Evolutionary conservation across 2,113 vertebrate species (phyloP), one percentile per base, ranked within the genome.

Genomic region (Acanthochromis polyacanthus): DNA sequence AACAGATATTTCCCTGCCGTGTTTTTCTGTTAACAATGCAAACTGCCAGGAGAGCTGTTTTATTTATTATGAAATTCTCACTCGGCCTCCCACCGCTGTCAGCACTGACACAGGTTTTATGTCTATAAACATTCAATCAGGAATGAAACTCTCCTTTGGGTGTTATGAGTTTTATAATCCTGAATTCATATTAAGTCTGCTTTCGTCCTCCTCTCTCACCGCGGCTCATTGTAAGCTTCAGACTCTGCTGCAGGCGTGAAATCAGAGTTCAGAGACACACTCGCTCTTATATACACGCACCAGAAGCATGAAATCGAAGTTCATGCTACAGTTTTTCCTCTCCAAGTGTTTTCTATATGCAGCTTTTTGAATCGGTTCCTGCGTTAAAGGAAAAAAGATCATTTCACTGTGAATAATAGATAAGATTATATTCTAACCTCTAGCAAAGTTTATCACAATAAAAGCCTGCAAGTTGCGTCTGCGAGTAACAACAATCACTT

Each of bases 101-200:
- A 70, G 75, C 55, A 62, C 74, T 52, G 53, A 80, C 69, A 75
- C 56, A 68, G 53, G 66, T 71, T 72, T 83, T 82, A 75, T 81
- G 61, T 80, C 84, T 81, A 69, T 84, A 84, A 82, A 87, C 79
- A 84, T 82, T 89, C 67, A 73, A 65, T 84, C 84, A 74, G 59
- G 63, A 70, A 57, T 22, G 43, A 85, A 87, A 76, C 62, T 65
- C 71, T 83, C 63, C 71, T 79, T 66, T 3, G 45, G 48, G 62
- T 83, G 45, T 87, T 87, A 75, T 75, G 73, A 72, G 74, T 83
- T 81, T 81, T 60, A 79, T 74, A 79, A 70, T 79, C 58, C 63
- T 60, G 32, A 67, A 57, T 75, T 78, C 65, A 19, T 67, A 67
- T 77, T 32, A 72, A 38, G 46, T 59, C 62, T 7, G 60, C 69